A percentile compares a stretch with the other conserved stretches of the same genome.
Conservation (phyloP, 2,888 invertebrate genomes). For the Heteromurus nitidus region DNA sequence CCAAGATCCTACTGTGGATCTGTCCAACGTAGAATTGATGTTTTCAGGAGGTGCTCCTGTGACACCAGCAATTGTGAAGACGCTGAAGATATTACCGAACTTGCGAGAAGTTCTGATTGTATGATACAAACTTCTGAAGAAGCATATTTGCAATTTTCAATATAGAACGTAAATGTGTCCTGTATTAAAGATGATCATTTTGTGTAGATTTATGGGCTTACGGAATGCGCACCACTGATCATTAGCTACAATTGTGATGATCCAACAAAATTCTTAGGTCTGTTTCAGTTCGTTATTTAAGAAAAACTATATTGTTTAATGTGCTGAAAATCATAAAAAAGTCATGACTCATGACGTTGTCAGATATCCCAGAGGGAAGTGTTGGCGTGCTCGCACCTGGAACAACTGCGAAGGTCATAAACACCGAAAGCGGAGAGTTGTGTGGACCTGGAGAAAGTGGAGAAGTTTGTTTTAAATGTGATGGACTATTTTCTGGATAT, state of each 20-base stretch:
- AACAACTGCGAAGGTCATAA: slow-evolving; percentile 74
- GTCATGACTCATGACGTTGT: too few species aligned
- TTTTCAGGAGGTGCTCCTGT: slow-evolving; percentile 57
- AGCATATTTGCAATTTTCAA: neutral
- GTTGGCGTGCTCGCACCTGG: slow-evolving; percentile 69
- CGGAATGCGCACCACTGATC: slow-evolving; percentile 59
- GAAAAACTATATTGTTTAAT: too few species aligned
- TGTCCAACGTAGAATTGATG: slow-evolving; percentile 29
- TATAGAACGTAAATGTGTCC: neutral
- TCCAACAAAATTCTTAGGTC: too few species aligned
- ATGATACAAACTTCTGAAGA: slow-evolving; percentile 17
- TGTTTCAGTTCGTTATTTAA: too few species aligned
- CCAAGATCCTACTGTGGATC: slow-evolving; percentile 65
- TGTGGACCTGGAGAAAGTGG: slow-evolving; percentile 76
- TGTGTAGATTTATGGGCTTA: slow-evolving; percentile 68
- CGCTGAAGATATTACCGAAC: slow-evolving; percentile 63
- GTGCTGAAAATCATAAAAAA: too few species aligned
- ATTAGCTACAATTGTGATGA: slow-evolving; percentile 24
- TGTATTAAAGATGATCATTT: too few species aligned
- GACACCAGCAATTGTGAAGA: slow-evolving; percentile 65
- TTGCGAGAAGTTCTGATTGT: slow-evolving; percentile 65
- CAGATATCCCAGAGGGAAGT: slow-evolving; percentile 58
- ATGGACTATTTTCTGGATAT: slow-evolving; percentile 59
- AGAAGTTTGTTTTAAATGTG: slow-evolving; percentile 76
- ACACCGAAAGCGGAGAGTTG: slow-evolving; percentile 73